These are phyloP conservation scores for Drosophila emarginata DNA, from an alignment of 2,888 invertebrate species.

Conservation along the genomic window DNA sequence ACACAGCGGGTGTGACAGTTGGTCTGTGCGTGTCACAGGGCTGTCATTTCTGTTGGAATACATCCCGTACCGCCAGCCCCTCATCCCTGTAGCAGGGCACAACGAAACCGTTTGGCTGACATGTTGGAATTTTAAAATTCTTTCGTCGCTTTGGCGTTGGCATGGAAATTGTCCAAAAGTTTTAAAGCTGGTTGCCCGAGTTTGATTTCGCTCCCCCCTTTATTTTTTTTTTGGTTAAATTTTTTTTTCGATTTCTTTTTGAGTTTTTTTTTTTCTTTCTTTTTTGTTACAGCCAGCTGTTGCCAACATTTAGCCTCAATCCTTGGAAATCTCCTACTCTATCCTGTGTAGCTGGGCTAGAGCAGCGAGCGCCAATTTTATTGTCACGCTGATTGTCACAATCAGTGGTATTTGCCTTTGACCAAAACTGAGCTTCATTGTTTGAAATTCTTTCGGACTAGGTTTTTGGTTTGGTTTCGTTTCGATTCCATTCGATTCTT, in stretches of 20 bases:
- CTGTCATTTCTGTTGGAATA: slow-evolving; percentile 65
- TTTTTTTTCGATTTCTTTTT: slow-evolving; percentile 15
- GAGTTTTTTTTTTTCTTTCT: neutral
- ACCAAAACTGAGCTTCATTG: slow-evolving; percentile 62
- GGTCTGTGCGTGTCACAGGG: slow-evolving; percentile 73
- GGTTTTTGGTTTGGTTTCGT: slow-evolving; percentile 9
- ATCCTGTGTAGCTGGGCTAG: slow-evolving; percentile 30
- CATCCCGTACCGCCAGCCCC: slow-evolving; percentile 29
- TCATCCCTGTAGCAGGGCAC: neutral
- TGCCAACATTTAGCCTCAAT: slow-evolving; percentile 53
- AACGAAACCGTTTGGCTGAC: slow-evolving; percentile 40
- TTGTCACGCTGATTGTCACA: slow-evolving; percentile 73
- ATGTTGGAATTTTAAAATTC: slow-evolving; percentile 70
- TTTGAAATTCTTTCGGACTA: slow-evolving; percentile 43
- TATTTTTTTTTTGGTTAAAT: neutral
- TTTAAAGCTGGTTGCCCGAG: slow-evolving; percentile 58
- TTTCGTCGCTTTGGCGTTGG: slow-evolving; percentile 56
- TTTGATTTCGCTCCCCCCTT: slow-evolving; percentile 6
- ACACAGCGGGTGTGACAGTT: slow-evolving; percentile 61
- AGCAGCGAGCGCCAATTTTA: slow-evolving; percentile 60
- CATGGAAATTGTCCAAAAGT: slow-evolving; percentile 67
- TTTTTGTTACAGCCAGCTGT: slow-evolving; percentile 50
- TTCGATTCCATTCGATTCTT: slow-evolving; percentile 6
- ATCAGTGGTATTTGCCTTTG: slow-evolving; percentile 74
- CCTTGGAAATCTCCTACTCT: slow-evolving; percentile 20